Evolutionary conservation across 2,113 vertebrate genomes (phyloP).

Genomic region (Phodopus roborovskii): DNA sequence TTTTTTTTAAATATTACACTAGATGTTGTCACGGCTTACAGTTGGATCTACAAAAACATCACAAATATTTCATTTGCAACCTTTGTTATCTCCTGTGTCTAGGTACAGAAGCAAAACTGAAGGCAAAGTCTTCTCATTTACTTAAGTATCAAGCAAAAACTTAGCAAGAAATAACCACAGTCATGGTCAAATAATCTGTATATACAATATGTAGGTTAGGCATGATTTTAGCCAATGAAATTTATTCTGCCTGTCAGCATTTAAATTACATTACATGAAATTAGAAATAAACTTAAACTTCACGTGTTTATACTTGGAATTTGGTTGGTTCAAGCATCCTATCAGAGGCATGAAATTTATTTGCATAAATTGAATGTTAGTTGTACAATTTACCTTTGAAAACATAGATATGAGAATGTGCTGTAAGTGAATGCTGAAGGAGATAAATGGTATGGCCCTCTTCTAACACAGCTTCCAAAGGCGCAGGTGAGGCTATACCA

Average conservation of each 20-base stretch:
- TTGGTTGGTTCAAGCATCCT: conserved; percentile 1
- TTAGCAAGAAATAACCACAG: background rate
- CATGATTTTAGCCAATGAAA: background rate
- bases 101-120: background rate
- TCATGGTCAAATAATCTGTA: background rate
- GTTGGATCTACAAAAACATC: background rate
- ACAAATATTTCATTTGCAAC: conserved; percentile 16
- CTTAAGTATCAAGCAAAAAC: conserved; percentile 13
- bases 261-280: background rate
- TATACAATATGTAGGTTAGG: background rate
- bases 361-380: background rate
- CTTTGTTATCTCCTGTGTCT: background rate
- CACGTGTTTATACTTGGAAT: background rate
- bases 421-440: background rate
- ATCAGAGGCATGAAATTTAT: background rate
- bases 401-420: background rate
- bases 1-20: too few relatives aligned
- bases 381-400: background rate
- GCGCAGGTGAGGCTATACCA: conserved; percentile 9
- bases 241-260: background rate
- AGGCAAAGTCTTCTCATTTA: background rate
- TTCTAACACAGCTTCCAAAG: background rate
- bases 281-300: background rate
- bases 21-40: background rate
- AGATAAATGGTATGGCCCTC: conserved; percentile 43